phyloP scores from a whole-genome alignment of 53 echinoderm and acorn worm genomes.

The Antedon mediterranea region DNA sequence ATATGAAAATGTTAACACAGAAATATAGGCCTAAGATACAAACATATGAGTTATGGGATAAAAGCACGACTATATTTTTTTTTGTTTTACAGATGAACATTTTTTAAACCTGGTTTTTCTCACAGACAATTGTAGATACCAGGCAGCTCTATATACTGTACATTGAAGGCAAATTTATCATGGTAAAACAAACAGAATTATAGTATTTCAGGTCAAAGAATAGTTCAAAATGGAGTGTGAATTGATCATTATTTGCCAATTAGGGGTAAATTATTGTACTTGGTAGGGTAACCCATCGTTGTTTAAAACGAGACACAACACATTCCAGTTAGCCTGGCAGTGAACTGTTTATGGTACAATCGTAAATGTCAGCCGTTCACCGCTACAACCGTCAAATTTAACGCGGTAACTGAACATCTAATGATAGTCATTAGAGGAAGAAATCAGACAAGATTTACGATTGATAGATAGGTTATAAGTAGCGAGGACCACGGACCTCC shows the following conservation, averaged over 20 bases:
- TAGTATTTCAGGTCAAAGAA: not conserved
- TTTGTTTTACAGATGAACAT: no score
- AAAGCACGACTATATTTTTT: no score
- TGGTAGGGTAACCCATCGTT: not conserved
- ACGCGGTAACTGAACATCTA: not conserved
- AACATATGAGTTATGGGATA: no score
- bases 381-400: not conserved
- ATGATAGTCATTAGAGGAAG: not conserved
- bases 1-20: no score
- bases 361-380: not conserved
- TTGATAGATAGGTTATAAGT: not conserved
- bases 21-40: no score
- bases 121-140: no score
- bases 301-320: not conserved
- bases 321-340: not conserved
- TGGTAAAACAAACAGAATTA: no score
- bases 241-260: not conserved
- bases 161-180: no score
- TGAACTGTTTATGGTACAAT: not conserved
- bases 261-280: not conserved
- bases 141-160: no score
- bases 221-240: not conserved
- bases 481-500: not conserved
- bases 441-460: not conserved
- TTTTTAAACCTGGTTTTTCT: no score